Evolutionary conservation across 2,113 vertebrate genomes (phyloP).

Genomic region (Pollachius pollachius): DNA sequence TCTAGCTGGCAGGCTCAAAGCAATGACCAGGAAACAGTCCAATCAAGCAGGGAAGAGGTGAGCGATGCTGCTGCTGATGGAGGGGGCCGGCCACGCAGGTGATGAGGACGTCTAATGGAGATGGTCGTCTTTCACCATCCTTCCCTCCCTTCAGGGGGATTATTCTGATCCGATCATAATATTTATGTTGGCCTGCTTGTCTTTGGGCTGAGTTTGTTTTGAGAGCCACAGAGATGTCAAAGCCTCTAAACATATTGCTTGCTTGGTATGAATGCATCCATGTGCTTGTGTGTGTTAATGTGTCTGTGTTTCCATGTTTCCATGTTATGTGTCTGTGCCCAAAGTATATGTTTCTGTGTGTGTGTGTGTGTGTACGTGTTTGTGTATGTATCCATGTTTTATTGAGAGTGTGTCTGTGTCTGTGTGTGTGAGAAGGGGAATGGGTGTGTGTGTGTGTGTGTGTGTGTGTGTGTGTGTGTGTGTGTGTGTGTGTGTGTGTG

Average conservation of each 20-base stretch:
- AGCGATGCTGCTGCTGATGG: background rate
- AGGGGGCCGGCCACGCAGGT: background rate
- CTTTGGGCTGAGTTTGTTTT: background rate
- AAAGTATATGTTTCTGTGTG: background rate
- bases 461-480: background rate
- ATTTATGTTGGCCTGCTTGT: background rate
- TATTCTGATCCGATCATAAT: conserved; percentile 35
- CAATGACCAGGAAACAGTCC: conserved; percentile 56
- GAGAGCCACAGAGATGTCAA: background rate
- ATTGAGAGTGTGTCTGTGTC: conserved; percentile 6
- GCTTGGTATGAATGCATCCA: background rate
- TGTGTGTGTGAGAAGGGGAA: background rate
- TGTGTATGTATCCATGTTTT: background rate
- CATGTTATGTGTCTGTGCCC: background rate
- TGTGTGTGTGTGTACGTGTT: conserved; percentile 4
- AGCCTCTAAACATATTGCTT: background rate
- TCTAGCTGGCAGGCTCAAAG: conserved; percentile 43
- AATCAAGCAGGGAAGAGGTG: conserved; percentile 38
- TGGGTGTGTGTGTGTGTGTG: background rate
- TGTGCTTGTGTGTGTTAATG: background rate
- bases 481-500: too few species aligned
- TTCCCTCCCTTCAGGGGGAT: conserved; percentile 37
- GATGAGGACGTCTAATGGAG: conserved; percentile 42
- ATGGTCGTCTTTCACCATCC: conserved; percentile 12
- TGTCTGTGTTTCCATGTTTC: background rate